Percentiles rank a stretch among this genome's conserved stretches.
phyloP scores from a whole-genome alignment of 2,888 invertebrate species.

The Molorchus minor region DNA sequence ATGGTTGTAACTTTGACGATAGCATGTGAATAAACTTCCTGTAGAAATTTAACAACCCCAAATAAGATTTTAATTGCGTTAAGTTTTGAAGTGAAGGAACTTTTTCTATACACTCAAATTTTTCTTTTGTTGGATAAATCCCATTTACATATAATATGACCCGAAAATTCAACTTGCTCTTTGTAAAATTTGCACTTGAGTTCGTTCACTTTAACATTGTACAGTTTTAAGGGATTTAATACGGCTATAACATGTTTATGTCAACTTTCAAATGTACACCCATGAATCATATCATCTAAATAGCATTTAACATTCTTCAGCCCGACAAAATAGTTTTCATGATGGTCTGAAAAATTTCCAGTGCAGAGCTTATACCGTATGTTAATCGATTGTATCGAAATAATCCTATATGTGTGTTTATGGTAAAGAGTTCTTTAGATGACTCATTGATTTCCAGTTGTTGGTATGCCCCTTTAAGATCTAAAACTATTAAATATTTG shows the following conservation, averaged over 20 bases:
- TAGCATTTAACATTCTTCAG: conserved; percentile 31
- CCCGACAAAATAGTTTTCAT: conserved; percentile 36
- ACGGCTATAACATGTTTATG: conserved; percentile 29
- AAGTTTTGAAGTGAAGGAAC: conserved; percentile 24
- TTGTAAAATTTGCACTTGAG: conserved; percentile 43
- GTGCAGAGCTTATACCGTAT: conserved; percentile 45
- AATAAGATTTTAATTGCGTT: conserved; percentile 25
- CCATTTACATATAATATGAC: conserved; percentile 33
- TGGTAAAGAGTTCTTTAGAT: conserved; percentile 41
- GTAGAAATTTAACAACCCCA: conserved; percentile 20
- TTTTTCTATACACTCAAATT: conserved; percentile 23
- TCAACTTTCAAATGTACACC: conserved; percentile 29
- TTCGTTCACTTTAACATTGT: conserved; percentile 41
- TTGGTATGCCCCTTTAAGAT: conserved; percentile 42
- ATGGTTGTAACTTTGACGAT: background rate
- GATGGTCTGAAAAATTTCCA: conserved; percentile 42
- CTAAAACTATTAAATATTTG: conserved; percentile 1
- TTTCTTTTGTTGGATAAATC: conserved; percentile 28
- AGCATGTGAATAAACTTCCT: conserved; percentile 6
- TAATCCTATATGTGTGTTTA: conserved; percentile 45
- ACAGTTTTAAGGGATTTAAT: conserved; percentile 34
- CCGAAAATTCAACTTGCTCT: conserved; percentile 42
- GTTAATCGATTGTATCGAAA: conserved; percentile 43
- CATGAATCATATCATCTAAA: conserved; percentile 42
- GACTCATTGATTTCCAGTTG: conserved; percentile 42